Evolutionary conservation across 1,140 invertebrate species (phyloP).

Genomic region (Tenebrio molitor): DNA sequence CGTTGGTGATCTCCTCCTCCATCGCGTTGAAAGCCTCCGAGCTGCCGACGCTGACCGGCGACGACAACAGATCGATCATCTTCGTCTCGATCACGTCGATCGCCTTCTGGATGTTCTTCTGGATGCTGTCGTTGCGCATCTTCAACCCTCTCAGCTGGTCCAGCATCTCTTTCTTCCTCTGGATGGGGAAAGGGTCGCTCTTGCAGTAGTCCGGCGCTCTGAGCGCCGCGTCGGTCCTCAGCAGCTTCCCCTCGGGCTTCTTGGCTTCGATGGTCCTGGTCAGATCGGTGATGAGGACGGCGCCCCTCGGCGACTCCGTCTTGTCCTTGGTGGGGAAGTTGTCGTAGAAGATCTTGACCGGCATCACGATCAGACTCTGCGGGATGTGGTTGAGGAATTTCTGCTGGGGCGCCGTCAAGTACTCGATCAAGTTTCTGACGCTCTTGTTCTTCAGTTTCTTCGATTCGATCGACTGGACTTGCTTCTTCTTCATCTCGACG

Average conservation of each 20-base stretch:
- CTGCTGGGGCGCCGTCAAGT: conserved; percentile 33
- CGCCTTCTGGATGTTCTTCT: conserved; percentile 58
- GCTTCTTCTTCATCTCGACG: too few species aligned
- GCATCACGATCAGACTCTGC: conserved; percentile 50
- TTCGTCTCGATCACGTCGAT: conserved; percentile 60
- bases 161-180: conserved; percentile 49
- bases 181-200: neutral
- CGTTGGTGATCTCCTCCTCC: conserved; percentile 60
- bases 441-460: conserved; percentile 1
- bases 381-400: conserved; percentile 10
- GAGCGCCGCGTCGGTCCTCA: neutral
- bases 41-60: conserved; percentile 42
- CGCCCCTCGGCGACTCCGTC: neutral
- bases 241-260: neutral
- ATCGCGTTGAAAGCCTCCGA: conserved; percentile 59
- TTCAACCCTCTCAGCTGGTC: conserved; percentile 50
- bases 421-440: conserved; percentile 4
- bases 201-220: too few species aligned
- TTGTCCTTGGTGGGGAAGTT: conserved; percentile 10
- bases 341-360: conserved; percentile 47
- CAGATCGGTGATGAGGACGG: conserved; percentile 1
- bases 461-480: too few species aligned
- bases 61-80: conserved; percentile 59
- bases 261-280: neutral
- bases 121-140: conserved; percentile 53